phyloP scores from a whole-genome alignment of 1,140 invertebrate species.

The Pachyrhynchus sulphureomaculatus region DNA sequence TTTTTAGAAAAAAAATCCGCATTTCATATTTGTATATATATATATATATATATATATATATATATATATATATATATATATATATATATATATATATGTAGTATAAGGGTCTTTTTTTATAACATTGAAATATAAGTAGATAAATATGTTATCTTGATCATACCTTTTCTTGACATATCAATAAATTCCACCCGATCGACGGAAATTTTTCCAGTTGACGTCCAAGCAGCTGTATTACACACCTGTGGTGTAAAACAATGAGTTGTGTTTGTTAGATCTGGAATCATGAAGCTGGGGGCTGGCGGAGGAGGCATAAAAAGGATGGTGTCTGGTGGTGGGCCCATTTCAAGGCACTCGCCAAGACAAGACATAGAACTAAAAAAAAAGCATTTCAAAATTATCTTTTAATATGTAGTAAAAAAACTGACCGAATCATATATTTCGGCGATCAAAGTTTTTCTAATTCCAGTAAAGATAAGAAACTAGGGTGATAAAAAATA shows the following conservation, averaged over 20 bases:
- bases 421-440: too few species aligned
- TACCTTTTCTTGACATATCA: conserved; percentile 72
- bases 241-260: conserved; percentile 53
- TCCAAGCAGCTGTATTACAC: conserved; percentile 39
- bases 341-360: conserved; percentile 67
- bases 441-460: too few species aligned
- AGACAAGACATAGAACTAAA: conserved; percentile 45
- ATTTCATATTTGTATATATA: too few species aligned
- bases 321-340: conserved; percentile 78
- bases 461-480: too few species aligned
- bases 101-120: too few species aligned
- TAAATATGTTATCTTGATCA: too few species aligned
- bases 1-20: too few species aligned
- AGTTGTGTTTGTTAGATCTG: conserved; percentile 54
- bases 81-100: too few species aligned
- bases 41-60: too few species aligned
- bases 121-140: too few species aligned
- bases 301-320: conserved; percentile 79
- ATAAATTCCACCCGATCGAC: conserved; percentile 66
- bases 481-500: too few species aligned
- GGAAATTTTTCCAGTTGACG: conserved; percentile 26
- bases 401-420: neutral
- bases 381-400: neutral
- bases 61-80: too few species aligned
- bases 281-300: conserved; percentile 66